phyloP scores from a whole-genome alignment of 2,888 invertebrate species.

The Drosophila helvetica region DNA sequence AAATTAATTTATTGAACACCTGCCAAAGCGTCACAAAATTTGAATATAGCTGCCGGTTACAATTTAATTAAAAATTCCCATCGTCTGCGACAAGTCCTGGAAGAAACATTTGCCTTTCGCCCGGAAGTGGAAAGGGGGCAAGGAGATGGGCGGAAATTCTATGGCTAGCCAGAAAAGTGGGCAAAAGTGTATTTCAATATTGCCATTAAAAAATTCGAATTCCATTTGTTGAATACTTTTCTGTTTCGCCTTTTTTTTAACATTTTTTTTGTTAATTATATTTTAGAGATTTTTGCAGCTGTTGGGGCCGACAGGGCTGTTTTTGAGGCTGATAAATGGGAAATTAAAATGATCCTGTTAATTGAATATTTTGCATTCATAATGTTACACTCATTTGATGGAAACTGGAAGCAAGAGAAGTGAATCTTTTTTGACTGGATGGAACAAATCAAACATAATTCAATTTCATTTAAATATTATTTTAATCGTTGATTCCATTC shows the following conservation, averaged over 20 bases:
- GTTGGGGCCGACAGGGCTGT: constrained; percentile 37
- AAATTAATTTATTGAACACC: constrained; percentile 16
- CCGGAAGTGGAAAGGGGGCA: background rate
- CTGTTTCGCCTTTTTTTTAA: constrained; percentile 3
- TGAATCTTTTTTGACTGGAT: no score
- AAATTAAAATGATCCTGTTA: constrained; percentile 43
- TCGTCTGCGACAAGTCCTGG: constrained; percentile 15
- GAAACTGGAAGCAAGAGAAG: no score
- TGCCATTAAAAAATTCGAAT: background rate
- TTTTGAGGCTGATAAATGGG: constrained; percentile 53
- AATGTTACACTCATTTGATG: background rate
- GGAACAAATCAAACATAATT: no score
- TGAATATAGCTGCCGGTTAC: constrained; percentile 34
- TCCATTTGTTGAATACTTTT: background rate
- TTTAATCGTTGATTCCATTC: no score
- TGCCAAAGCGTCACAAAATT: constrained; percentile 22
- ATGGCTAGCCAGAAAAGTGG: constrained; percentile 28
- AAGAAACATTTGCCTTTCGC: no score
- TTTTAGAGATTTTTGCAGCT: constrained; percentile 42
- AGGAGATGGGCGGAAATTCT: constrained; percentile 34
- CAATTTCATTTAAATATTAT: background rate
- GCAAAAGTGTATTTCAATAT: constrained; percentile 28
- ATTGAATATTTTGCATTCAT: background rate
- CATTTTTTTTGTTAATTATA: no score
- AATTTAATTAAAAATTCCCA: constrained; percentile 55